A percentile compares a stretch with the other conserved stretches of the same genome.
Conservation (phyloP, 2,113 vertebrate genomes). For the Oreochromis spilurus region DNA sequence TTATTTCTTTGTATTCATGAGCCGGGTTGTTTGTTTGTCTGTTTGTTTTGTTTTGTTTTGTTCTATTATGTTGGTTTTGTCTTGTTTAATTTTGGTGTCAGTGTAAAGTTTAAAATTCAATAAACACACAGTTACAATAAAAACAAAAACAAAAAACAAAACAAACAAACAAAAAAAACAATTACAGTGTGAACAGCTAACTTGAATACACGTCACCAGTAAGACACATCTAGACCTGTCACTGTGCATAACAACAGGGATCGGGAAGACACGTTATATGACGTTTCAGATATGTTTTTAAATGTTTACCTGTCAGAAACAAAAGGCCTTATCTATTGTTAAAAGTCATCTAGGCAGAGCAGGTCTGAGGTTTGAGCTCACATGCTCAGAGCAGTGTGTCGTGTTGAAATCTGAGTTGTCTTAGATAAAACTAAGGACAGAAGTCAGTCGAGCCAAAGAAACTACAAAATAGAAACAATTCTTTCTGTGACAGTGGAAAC, state of each 20-base stretch:
- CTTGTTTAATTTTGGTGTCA: too few relatives aligned
- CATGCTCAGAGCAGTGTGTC: background rate
- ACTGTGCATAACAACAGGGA: background rate
- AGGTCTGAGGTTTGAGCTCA: background rate
- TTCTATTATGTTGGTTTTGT: too few relatives aligned
- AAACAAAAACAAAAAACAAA: too few relatives aligned
- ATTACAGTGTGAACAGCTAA: background rate
- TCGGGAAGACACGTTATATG: background rate
- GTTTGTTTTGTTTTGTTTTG: too few relatives aligned
- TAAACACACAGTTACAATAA: too few relatives aligned
- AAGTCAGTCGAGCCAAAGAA: background rate
- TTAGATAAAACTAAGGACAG: background rate
- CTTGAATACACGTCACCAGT: background rate
- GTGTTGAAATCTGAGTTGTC: background rate
- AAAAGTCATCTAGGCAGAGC: background rate
- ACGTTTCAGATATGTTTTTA: background rate
- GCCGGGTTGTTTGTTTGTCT: too few relatives aligned
- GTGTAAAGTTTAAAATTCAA: too few relatives aligned
- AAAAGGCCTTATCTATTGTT: background rate
- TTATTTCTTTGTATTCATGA: too few relatives aligned
- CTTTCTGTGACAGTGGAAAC: background rate
- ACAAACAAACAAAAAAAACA: too few relatives aligned
- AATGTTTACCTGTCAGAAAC: background rate
- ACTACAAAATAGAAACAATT: background rate
- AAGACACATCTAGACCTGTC: background rate